A percentile compares a stretch with the other conserved stretches of the same genome.
These are phyloP conservation scores for Trissolcus brochymenae DNA, from an alignment of 2,888 invertebrate species.

Conservation along the genomic window DNA sequence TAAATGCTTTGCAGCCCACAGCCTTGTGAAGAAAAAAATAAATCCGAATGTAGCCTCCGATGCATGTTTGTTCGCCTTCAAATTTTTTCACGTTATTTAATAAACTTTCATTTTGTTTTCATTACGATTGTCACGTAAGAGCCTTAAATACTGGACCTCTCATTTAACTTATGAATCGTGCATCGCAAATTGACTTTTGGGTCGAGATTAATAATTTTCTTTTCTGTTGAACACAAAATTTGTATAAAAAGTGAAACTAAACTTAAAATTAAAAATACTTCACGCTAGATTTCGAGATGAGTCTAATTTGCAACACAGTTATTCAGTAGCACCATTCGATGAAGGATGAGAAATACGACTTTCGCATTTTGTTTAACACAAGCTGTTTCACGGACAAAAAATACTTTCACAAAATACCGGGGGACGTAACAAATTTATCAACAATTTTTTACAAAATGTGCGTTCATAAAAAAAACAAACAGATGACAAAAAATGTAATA, in stretches of 20 bases:
- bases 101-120: too few relatives aligned
- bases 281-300: neutral
- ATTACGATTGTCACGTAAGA: slow-evolving; percentile 10
- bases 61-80: neutral
- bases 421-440: neutral
- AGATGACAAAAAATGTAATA: too few relatives aligned
- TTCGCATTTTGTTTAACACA: neutral
- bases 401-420: too few relatives aligned
- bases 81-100: neutral
- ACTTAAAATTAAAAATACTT: neutral
- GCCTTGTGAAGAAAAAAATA: slow-evolving; percentile 52
- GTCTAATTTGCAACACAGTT: slow-evolving; percentile 4
- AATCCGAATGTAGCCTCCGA: neutral
- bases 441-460: too few relatives aligned
- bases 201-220: neutral
- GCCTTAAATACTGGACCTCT: slow-evolving; percentile 36
- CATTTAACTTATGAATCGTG: slow-evolving; percentile 7
- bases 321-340: neutral
- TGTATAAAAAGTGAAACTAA: too few relatives aligned
- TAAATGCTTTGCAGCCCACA: slow-evolving; percentile 69
- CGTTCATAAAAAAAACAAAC: too few relatives aligned
- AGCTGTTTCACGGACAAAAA: too few relatives aligned
- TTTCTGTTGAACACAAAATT: too few relatives aligned
- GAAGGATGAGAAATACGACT: neutral
- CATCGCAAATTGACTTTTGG: slow-evolving; percentile 21